Base-by-base conservation (phyloP, 2,113 vertebrate species). In the Oreochromis aureus region DNA sequence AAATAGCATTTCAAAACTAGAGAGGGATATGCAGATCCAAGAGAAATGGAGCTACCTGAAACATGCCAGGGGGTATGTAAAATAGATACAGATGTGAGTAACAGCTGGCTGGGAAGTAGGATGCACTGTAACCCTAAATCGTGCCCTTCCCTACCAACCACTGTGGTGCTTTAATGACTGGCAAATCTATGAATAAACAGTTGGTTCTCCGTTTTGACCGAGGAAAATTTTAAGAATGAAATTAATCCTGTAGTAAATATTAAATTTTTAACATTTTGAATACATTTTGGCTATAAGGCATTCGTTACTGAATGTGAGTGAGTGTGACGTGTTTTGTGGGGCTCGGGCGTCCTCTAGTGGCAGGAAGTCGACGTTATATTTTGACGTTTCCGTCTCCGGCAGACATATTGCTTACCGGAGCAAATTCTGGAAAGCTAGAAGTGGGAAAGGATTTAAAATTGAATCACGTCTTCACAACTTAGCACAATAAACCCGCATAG, bases 401-500 rank as follows among this genome's bases (percentile, higher is more conserved):
- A 92, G 96, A 96, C 96, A 96, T 96, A 97, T 97, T 96, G 96
- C 95, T 95, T 95, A 93, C 91, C 86, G 91, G 87, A 95, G 95
- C 94, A 94, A 94, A 93, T 95, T 96, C 89, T 95, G 90, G 92
- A 93, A 94, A 89, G 94, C 92, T 86, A 88, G 53, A 85, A 87
- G 86, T 92, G 87, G 79, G 83, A 78, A 61, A 41, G 92, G 89
- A 92, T 92, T 94, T 87, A 78, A 89, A 91, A 81, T 51, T 87
- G 30, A 84, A 82, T 89, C 24, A 78, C 63, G 87, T 87, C 90
- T 88, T 80, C 63, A 54, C 81, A 39, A 56, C 71, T 39, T 24
- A 71, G 89, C 44, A 78, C 63, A 73, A 13, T 58, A 59, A 80
- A 63, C 83, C 48, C 51, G 80, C 83, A 86, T 15, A 87, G 66